Conservation (phyloP, 2,797 vertebrate genomes). For the Eremophila alpestris region DNA sequence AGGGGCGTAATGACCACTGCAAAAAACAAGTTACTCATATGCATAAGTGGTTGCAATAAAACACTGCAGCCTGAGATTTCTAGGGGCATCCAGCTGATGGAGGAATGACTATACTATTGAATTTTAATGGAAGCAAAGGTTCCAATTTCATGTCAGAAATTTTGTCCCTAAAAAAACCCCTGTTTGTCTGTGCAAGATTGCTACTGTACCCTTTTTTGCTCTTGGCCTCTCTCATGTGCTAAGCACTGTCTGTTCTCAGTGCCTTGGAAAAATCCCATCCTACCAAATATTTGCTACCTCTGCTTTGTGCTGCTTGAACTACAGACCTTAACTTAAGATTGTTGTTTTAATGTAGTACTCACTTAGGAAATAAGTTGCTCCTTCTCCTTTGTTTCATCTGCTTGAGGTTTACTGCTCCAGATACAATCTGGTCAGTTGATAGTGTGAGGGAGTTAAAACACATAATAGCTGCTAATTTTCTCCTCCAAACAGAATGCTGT, state of each 20-base stretch:
- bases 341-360: neutral
- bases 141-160: neutral
- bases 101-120: neutral
- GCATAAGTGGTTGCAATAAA: neutral
- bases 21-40: neutral
- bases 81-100: neutral
- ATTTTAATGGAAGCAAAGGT: neutral
- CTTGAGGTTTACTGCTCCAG: neutral
- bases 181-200: neutral
- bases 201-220: neutral
- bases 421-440: neutral
- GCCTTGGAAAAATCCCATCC: neutral
- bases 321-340: neutral
- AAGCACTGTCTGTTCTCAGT: neutral
- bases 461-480: neutral
- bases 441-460: neutral
- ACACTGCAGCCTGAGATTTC: neutral
- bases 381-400: neutral
- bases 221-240: neutral
- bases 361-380: neutral
- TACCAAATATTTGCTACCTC: neutral
- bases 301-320: neutral
- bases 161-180: neutral
- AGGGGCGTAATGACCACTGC: neutral
- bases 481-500: neutral